These are phyloP conservation scores for Rhopalosiphum maidis DNA, from an alignment of 1,140 invertebrate species.

Conservation along the genomic window DNA sequence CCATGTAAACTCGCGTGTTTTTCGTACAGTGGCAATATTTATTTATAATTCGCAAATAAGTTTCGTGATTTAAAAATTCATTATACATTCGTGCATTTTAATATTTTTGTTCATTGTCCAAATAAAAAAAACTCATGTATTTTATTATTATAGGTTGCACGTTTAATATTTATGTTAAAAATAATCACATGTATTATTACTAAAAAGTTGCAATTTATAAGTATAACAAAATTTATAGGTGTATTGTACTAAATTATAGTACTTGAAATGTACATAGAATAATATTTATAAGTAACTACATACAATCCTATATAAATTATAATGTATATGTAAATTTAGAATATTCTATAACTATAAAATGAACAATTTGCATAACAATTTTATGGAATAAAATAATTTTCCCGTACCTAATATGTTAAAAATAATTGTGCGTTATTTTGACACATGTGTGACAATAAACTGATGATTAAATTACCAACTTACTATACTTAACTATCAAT, in stretches of 20 bases:
- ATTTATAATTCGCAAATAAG: not conserved
- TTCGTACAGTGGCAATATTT: slow-evolving; percentile 5
- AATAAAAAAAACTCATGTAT: not conserved
- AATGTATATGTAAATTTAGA: not conserved
- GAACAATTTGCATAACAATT: not conserved
- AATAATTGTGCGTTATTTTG: not conserved
- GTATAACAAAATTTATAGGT: not conserved
- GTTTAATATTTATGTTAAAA: slow-evolving; percentile 21
- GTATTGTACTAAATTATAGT: not conserved
- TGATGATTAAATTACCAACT: no score
- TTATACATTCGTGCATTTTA: slow-evolving; percentile 25
- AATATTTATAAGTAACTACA: no score
- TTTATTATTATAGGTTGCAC: not conserved
- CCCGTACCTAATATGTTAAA: not conserved
- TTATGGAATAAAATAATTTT: not conserved
- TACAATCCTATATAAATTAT: not conserved
- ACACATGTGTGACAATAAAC: no score
- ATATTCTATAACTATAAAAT: not conserved
- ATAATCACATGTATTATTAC: not conserved
- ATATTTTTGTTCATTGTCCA: not conserved
- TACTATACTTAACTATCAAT: no score
- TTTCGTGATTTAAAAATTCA: slow-evolving; percentile 48
- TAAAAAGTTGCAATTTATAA: not conserved
- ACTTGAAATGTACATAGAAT: no score
- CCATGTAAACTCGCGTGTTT: slow-evolving; percentile 26